Evolutionary conservation across 2,888 invertebrate genomes (phyloP).

Genomic region (Trachelus tabidus): DNA sequence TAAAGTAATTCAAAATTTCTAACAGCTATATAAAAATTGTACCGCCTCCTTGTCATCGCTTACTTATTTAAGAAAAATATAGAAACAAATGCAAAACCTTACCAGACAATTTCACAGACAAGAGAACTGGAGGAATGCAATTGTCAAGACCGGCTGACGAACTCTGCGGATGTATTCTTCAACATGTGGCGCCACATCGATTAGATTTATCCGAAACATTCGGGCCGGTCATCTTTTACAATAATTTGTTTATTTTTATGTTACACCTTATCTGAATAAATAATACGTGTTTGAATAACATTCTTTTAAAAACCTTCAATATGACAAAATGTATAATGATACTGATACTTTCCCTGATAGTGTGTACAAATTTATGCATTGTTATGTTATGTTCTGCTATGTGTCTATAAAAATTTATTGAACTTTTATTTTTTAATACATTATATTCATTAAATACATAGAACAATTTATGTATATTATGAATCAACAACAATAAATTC

Average conservation of each 20-base stretch:
- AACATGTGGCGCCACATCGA: not conserved
- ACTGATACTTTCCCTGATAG: not conserved
- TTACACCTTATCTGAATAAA: not conserved
- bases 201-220: not conserved
- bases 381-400: not conserved
- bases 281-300: not conserved
- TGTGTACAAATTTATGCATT: not conserved
- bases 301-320: not conserved
- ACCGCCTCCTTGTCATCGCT: not conserved
- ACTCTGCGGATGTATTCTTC: not conserved
- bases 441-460: not conserved
- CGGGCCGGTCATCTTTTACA: not conserved
- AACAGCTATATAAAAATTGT: not conserved
- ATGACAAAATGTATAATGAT: not conserved
- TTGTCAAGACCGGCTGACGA: slow-evolving; percentile 17
- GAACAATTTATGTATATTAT: not conserved
- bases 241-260: not conserved
- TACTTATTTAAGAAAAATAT: slow-evolving; percentile 15
- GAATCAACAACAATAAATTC: too few species aligned
- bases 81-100: slow-evolving; percentile 32
- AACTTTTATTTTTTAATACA: not conserved
- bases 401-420: not conserved
- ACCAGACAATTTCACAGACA: slow-evolving; percentile 36
- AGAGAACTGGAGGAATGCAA: slow-evolving; percentile 28
- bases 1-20: slow-evolving; percentile 5